These are phyloP conservation scores for human (Homo sapiens) DNA, from an alignment of 2,113 vertebrate species.

Conservation along the genomic window GRCh38 chr15:69937001-69937500, in stretches of 20 bases:
- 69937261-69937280: neutral
- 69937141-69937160: neutral
- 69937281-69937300: neutral
- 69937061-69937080: neutral
- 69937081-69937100: neutral
- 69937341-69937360: neutral
- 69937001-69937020: neutral
- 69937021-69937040: neutral
- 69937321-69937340: neutral
- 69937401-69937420: neutral
- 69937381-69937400: neutral
- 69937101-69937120: neutral
- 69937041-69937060: neutral
- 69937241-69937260: neutral
- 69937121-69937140: too few relatives aligned
- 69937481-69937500: neutral
- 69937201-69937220: neutral
- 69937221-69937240: neutral
- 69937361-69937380: neutral
- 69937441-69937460: neutral
- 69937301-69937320: neutral
- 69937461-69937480: neutral
- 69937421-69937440: neutral
- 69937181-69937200: neutral
- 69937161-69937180: neutral